phyloP scores from a whole-genome alignment of 2,888 invertebrate species.

The Aporophyla lueneburgensis region DNA sequence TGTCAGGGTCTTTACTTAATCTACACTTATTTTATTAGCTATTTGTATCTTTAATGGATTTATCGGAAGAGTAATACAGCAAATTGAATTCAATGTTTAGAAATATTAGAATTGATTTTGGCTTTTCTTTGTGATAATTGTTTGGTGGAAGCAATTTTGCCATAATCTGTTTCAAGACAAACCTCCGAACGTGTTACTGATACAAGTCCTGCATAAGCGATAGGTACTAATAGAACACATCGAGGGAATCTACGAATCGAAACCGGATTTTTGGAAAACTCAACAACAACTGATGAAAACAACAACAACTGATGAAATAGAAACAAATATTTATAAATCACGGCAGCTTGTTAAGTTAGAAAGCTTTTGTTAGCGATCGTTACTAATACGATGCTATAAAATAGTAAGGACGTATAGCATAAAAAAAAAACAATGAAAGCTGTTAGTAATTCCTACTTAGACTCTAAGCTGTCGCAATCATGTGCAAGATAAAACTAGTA shows the following conservation, averaged over 20 bases:
- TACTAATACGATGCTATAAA: neutral
- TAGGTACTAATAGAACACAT: neutral
- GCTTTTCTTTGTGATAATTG: constrained; percentile 1
- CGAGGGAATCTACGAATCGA: neutral
- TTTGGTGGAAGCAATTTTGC: neutral
- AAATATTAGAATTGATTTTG: constrained; percentile 7
- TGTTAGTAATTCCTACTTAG: neutral
- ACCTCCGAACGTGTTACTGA: neutral
- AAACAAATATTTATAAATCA: constrained; percentile 4
- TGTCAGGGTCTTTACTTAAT: constrained; percentile 80
- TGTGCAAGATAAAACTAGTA: neutral
- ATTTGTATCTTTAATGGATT: constrained; percentile 60
- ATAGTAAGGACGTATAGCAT: neutral
- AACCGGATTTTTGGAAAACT: neutral
- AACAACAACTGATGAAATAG: neutral
- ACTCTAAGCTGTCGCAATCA: neutral
- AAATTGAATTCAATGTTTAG: constrained; percentile 6
- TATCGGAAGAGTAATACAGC: constrained; percentile 39
- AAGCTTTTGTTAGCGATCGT: neutral
- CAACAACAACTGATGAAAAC: neutral
- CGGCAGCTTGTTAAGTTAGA: neutral
- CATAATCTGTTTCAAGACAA: neutral
- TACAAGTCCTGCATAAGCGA: neutral
- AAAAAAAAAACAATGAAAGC: neutral
- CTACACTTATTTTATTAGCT: constrained; percentile 66